These are phyloP conservation scores for Leucozona laternaria DNA, from an alignment of 2,888 invertebrate genomes.

Conservation along the genomic window DNA sequence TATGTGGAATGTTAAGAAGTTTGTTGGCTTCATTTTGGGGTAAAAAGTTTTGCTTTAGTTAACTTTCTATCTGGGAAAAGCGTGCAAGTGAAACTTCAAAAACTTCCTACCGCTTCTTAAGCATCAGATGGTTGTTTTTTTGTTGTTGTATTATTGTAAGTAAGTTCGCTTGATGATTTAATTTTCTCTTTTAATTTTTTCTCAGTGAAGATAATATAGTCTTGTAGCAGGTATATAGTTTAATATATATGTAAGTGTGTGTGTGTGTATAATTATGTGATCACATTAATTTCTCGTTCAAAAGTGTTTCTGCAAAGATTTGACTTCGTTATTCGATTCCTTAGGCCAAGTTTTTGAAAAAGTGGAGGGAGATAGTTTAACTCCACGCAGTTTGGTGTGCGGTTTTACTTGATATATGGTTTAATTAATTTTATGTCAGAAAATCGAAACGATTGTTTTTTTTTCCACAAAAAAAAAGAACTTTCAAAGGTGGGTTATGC, in stretches of 20 bases:
- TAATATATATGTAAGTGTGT: not conserved
- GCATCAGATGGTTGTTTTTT: slow-evolving; percentile 11
- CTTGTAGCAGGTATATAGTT: not conserved
- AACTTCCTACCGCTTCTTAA: slow-evolving; percentile 16
- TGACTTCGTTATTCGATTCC: not conserved
- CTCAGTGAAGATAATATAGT: slow-evolving; percentile 24
- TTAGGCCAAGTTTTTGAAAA: not conserved
- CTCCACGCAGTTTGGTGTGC: not conserved
- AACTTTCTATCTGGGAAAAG: slow-evolving; percentile 49
- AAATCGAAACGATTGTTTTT: no score
- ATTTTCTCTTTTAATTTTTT: slow-evolving; percentile 16
- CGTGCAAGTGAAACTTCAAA: slow-evolving; percentile 71
- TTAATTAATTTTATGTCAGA: not conserved
- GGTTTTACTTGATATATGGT: not conserved
- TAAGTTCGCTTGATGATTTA: slow-evolving; percentile 5
- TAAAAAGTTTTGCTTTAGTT: slow-evolving; percentile 62
- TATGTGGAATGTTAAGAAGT: slow-evolving; percentile 68
- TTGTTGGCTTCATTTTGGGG: slow-evolving; percentile 68
- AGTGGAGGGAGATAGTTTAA: not conserved
- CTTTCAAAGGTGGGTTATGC: no score
- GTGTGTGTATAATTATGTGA: slow-evolving; percentile 54
- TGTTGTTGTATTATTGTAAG: not conserved
- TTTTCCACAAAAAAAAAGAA: no score
- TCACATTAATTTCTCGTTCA: slow-evolving; percentile 57
- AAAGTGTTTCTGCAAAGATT: not conserved